A percentile compares a stretch with the other conserved stretches of the same genome.
These are phyloP conservation scores for Mus caroli DNA, from an alignment of 2,797 vertebrate genomes.

Conservation along the genomic window DNA sequence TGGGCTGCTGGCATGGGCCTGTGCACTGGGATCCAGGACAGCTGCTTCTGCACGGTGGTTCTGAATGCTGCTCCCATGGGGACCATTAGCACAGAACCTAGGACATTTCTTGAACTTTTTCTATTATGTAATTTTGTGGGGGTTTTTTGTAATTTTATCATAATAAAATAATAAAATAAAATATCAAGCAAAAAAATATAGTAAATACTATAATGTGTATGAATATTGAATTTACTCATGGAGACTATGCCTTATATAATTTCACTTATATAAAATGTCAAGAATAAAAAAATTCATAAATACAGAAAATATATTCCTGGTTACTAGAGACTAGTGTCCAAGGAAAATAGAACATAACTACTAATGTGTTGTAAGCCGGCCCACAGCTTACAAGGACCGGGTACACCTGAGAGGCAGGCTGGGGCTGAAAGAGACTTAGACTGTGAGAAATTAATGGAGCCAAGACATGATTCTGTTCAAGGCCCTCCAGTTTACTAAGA, in stretches of 20 bases:
- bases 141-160: not conserved
- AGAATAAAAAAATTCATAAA: not conserved
- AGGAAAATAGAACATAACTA: not conserved
- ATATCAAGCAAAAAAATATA: not conserved
- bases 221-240: not conserved
- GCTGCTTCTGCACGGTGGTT: not conserved
- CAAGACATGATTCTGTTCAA: no score
- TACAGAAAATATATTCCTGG: not conserved
- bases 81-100: not conserved
- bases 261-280: not conserved
- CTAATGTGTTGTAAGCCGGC: not conserved
- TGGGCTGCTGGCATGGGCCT: not conserved
- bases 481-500: no score
- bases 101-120: not conserved
- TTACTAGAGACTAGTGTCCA: not conserved
- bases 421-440: no score
- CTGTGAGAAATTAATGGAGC: no score
- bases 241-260: not conserved
- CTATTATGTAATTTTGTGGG: not conserved
- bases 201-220: not conserved
- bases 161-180: not conserved
- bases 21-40: not conserved
- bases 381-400: no score
- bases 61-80: not conserved
- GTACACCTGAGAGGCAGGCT: no score